Evolutionary conservation across 1,140 invertebrate species (phyloP), one percentile per base, ranked within the genome.

Genomic region (Adoxophyes honmai): DNA sequence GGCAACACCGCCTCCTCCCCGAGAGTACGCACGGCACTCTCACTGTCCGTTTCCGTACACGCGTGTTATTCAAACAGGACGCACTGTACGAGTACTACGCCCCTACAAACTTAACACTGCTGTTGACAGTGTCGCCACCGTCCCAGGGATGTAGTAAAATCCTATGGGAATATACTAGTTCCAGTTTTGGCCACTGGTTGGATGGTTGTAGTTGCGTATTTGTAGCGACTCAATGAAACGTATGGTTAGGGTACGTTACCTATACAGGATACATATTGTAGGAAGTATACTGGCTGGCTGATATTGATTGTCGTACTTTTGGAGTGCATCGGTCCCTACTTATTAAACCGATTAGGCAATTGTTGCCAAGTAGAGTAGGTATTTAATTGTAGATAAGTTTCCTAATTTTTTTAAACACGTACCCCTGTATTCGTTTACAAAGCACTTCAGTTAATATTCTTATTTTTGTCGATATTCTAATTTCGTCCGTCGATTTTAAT

Each of bases 1-100:
- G 38, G 38, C 15, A 42, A 1, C 16, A 5, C 37, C 1, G 11
- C 13, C 38, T 13, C 39, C 15, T 44, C 39, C 39, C 16, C 39
- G 10, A n/a, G 15, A 18, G 39, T 44, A 44, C 72, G 78, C 79
- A 75, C 75, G 68, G 61, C 72, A 81, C 80, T 80, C 75, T 78
- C 77, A 64, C 75, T 76, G 66, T 70, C 64, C 55, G 21, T 28
- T 28, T 28, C 21, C 21, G 21, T 28, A 28, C 21, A n/a, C 38
- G 59, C 69, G 72, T 75, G 68, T 73, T 69, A 77, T 77, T 75
- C 70, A 73, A 63, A 52, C 53, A 56, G 15, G 16, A 18, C 38
- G 34, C 34, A 44, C 39, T 44, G 18, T 2, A 39, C 9, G 38
- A 39, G 9, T 15, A 33, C 18, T 11, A 48, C 6, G 21, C 7